Conservation (phyloP, 2,888 invertebrate genomes). For the Drosophila flavopinicola region DNA sequence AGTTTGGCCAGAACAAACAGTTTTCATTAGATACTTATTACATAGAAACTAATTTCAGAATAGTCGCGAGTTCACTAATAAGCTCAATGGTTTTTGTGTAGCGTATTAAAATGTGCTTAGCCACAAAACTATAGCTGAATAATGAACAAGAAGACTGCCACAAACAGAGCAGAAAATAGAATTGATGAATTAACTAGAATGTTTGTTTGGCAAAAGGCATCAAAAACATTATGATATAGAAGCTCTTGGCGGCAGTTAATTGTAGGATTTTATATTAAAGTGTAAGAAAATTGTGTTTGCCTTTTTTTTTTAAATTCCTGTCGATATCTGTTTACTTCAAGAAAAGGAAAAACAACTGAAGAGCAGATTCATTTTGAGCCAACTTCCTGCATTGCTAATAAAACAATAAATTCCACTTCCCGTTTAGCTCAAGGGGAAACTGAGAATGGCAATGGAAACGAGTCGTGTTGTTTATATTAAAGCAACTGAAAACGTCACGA, state of each 20-base stretch:
- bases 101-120: constrained; percentile 27
- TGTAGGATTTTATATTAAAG: no score
- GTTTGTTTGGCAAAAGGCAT: neutral
- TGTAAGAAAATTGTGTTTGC: no score
- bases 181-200: neutral
- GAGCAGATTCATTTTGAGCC: constrained; percentile 14
- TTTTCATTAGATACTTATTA: no score
- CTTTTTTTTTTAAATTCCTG: constrained; percentile 9
- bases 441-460: constrained; percentile 6
- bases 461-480: constrained; percentile 36
- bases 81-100: no score
- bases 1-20: no score
- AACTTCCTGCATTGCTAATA: constrained; percentile 50
- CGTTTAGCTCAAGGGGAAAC: constrained; percentile 7
- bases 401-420: constrained; percentile 64
- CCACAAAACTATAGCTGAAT: constrained; percentile 34
- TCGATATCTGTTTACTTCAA: no score
- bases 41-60: no score
- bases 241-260: no score
- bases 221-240: neutral
- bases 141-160: constrained; percentile 27
- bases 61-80: no score
- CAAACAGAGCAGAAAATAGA: neutral
- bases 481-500: neutral
- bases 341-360: constrained; percentile 7